These are phyloP conservation scores for Carcharodon carcharias DNA, from an alignment of 2,797 vertebrate species.

Conservation along the genomic window DNA sequence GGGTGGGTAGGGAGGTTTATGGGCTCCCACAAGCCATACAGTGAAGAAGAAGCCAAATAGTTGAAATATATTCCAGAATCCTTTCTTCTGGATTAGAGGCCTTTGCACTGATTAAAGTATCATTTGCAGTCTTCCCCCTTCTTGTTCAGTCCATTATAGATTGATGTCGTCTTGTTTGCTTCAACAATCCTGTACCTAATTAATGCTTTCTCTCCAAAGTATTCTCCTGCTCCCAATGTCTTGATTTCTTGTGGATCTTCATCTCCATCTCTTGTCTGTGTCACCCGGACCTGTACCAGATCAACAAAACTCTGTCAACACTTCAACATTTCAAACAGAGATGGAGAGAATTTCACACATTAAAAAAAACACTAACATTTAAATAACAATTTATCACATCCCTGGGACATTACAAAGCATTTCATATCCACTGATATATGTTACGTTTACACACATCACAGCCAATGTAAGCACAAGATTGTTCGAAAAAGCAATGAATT, in stretches of 20 bases:
- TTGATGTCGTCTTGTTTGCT: neutral
- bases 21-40: neutral
- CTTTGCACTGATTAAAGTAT: neutral
- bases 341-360: neutral
- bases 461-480: neutral
- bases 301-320: neutral
- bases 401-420: neutral
- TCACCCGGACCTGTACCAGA: constrained; percentile 59
- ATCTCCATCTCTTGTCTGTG: constrained; percentile 62
- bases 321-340: neutral
- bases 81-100: neutral
- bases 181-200: constrained; percentile 57
- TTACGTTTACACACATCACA: neutral
- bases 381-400: neutral
- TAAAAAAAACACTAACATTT: neutral
- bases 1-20: neutral
- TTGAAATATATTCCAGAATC: neutral
- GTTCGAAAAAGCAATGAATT: neutral
- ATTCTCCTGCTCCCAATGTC: constrained; percentile 62
- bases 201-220: constrained; percentile 71
- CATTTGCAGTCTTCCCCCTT: neutral
- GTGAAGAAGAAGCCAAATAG: neutral
- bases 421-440: neutral
- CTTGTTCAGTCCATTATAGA: neutral
- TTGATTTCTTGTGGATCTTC: constrained; percentile 66